Base-by-base conservation (phyloP, 2,113 vertebrate genomes). In the Azemiops feae region DNA sequence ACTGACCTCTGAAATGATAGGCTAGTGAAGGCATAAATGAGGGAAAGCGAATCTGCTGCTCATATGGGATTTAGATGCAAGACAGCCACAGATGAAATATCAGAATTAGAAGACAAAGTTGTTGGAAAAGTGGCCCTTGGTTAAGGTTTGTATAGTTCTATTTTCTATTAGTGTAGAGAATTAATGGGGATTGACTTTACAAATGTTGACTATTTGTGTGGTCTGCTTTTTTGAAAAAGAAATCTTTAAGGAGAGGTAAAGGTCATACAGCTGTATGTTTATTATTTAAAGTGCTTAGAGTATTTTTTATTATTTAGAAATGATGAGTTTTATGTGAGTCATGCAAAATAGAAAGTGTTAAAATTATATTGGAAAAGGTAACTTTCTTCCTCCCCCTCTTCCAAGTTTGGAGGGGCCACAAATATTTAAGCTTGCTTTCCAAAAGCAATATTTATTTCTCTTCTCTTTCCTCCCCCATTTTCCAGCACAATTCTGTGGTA, bases 341-440 rank as follows among this genome's bases (percentile, higher is more conserved):
- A 5, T 53, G 47, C 30, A 52, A 85, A 45, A 54, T 90, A 58
- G 23, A 34, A 86, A 58, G 27, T 47, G 60, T 85, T 90, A 47
- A 64, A 90, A 93, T 90, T 52, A 57, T 43, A 60, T 90, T 16
- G 27, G 69, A 50, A 92, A 92, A 92, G 85, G 55, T 92, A 85
- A 85, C 25, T 39, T 81, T 22, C 6, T 20, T 39, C n/a, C n/a
- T 20, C 5, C 16, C 34, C 34, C 18, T 1, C 23, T 7, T 20
- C 69, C 53, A 52, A 4, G 20, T 86, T 93, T 64, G n/a, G 55
- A 86, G 14, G 22, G 92, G 45, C 14, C 47, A 52, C 55, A 52
- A 54, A 25, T 11, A 30, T 89, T 89, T 57, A 27, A 54, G 11
- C 18, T 85, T 60, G 52, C 14, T 52, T 60, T 87, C 55, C 14